A percentile compares a stretch with the other conserved stretches of the same genome.
These are phyloP conservation scores for Orthosia incerta DNA, from an alignment of 2,888 invertebrate species.

Conservation along the genomic window DNA sequence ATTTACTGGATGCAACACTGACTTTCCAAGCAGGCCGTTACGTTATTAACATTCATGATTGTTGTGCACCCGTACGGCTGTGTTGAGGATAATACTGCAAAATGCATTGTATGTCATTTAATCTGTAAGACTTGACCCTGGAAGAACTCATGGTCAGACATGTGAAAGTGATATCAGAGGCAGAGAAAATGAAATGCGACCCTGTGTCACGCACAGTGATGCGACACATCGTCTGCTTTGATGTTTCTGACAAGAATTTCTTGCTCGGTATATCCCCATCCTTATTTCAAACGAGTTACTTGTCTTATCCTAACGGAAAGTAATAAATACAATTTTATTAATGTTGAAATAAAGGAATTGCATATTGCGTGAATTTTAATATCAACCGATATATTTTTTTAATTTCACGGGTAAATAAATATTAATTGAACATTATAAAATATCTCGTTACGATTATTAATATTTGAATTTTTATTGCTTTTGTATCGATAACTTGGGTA, in stretches of 20 bases:
- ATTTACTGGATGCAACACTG: slow-evolving; percentile 26
- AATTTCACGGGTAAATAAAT: slow-evolving; percentile 79
- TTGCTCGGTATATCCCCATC: background rate
- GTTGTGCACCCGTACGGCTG: slow-evolving; percentile 35
- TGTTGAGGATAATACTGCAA: slow-evolving; percentile 40
- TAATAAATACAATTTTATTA: slow-evolving; percentile 62
- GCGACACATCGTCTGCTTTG: background rate
- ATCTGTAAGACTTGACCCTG: slow-evolving; percentile 15
- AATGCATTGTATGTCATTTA: slow-evolving; percentile 46
- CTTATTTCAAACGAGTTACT: slow-evolving; percentile 20
- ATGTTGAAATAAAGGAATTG: slow-evolving; percentile 60
- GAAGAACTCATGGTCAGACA: slow-evolving; percentile 20
- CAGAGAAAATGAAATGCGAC: slow-evolving; percentile 14
- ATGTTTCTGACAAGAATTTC: too few relatives aligned
- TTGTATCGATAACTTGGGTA: slow-evolving; percentile 65
- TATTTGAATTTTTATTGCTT: slow-evolving; percentile 68
- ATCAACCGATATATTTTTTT: slow-evolving; percentile 72
- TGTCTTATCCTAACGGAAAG: slow-evolving; percentile 48
- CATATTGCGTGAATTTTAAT: slow-evolving; percentile 69
- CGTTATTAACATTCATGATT: slow-evolving; percentile 47
- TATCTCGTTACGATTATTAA: slow-evolving; percentile 73
- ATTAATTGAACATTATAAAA: slow-evolving; percentile 75
- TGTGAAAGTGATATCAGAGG: slow-evolving; percentile 25
- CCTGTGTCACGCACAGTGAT: background rate
- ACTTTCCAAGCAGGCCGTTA: slow-evolving; percentile 37